These are phyloP conservation scores for mouse (Mus musculus) DNA, from an alignment of 2,113 vertebrate species.

Conservation along the genomic window GRCm39 chr17:45723001-45723500, in stretches of 20 bases:
- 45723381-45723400: slow-evolving; percentile 27
- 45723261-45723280: not conserved
- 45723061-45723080: slow-evolving; percentile 16
- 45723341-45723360: not conserved
- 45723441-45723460: slow-evolving; percentile 64
- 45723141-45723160: not conserved
- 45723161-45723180: not conserved
- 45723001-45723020: not conserved
- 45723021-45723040: not conserved
- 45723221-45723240: not conserved
- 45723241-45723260: not conserved
- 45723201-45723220: not conserved
- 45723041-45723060: slow-evolving; percentile 38
- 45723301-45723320: slow-evolving; percentile 25
- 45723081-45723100: slow-evolving; percentile 35
- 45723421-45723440: slow-evolving; percentile 29
- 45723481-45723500: slow-evolving; percentile 47
- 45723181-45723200: not conserved
- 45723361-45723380: slow-evolving; percentile 8
- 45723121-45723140: not conserved
- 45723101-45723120: not conserved
- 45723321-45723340: slow-evolving; percentile 52
- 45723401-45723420: slow-evolving; percentile 33
- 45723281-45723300: not conserved
- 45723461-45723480: slow-evolving; percentile 57